Percentiles rank a stretch among this genome's conserved stretches.
phyloP scores from a whole-genome alignment of 1,140 invertebrate species.

The Scaptomyza graminum region DNA sequence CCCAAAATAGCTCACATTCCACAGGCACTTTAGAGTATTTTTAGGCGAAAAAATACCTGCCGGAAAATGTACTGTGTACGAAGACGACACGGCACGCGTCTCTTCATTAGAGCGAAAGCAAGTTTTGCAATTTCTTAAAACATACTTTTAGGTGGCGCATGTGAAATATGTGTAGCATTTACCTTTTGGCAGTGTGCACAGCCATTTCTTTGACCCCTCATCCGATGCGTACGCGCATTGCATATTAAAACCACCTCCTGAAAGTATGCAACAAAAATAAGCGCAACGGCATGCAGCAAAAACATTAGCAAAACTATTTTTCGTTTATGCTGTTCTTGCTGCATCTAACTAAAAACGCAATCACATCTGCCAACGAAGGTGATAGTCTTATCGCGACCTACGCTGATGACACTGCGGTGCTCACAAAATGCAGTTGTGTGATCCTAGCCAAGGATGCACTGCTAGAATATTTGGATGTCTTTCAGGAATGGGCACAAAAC shows the following conservation, averaged over 20 bases:
- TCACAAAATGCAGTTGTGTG: too few relatives aligned
- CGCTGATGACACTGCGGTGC: too few relatives aligned
- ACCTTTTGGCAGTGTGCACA: constrained; percentile 11
- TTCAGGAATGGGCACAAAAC: too few relatives aligned
- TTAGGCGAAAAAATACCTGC: constrained; percentile 19
- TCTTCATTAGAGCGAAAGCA: constrained; percentile 35
- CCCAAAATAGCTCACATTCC: constrained; percentile 12
- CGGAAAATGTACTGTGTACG: background rate
- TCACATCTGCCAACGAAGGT: too few relatives aligned
- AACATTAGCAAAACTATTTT: constrained; percentile 68
- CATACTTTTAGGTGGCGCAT: constrained; percentile 72
- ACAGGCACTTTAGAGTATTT: constrained; percentile 13
- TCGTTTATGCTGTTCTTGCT: constrained; percentile 26
- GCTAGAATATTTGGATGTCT: too few relatives aligned
- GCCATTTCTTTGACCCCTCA: constrained; percentile 32
- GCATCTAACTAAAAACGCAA: too few relatives aligned
- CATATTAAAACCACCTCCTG: constrained; percentile 11
- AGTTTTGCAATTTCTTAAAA: constrained; percentile 67
- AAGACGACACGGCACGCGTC: constrained; percentile 1
- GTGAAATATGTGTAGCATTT: constrained; percentile 55
- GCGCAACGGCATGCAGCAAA: constrained; percentile 44
- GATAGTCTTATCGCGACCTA: too few relatives aligned
- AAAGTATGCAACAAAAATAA: constrained; percentile 43
- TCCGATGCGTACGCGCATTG: background rate
- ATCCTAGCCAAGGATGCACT: too few relatives aligned